These are phyloP conservation scores for Amia ocellicauda DNA, from an alignment of 2,113 vertebrate genomes.

Conservation along the genomic window DNA sequence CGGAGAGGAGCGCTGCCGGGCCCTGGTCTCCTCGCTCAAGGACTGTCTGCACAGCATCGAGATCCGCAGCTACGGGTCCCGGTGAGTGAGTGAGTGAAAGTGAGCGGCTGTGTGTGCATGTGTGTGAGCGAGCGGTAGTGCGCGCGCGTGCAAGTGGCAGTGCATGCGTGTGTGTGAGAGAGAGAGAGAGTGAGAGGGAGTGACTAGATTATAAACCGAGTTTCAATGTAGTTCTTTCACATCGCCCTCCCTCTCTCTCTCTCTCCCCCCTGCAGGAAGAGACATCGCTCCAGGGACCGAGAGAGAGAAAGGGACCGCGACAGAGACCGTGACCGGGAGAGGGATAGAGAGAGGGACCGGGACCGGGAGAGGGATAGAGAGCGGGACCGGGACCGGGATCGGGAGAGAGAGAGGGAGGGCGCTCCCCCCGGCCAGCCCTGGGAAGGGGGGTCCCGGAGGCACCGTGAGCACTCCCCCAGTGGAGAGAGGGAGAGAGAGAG, in stretches of 20 bases:
- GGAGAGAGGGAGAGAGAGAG: slow-evolving; percentile 47
- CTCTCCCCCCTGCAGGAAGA: slow-evolving; percentile 31
- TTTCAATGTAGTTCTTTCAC: neutral
- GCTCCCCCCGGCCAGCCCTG: slow-evolving; percentile 36
- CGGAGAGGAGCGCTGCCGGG: slow-evolving; percentile 82
- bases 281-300: slow-evolving; percentile 45
- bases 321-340: neutral
- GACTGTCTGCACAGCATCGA: slow-evolving; percentile 93
- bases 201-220: no score
- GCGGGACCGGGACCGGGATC: slow-evolving; percentile 38
- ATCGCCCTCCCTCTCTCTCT: slow-evolving; percentile 5
- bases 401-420: slow-evolving; percentile 41
- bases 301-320: slow-evolving; percentile 3
- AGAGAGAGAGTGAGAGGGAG: no score
- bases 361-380: slow-evolving; percentile 23
- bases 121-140: no score
- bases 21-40: slow-evolving; percentile 88
- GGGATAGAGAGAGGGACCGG: neutral
- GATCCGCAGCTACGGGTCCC: slow-evolving; percentile 75
- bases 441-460: slow-evolving; percentile 47
- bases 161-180: no score
- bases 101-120: neutral
- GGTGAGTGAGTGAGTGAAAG: slow-evolving; percentile 46
- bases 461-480: slow-evolving; percentile 53
- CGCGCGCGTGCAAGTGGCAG: no score